Evolutionary conservation across 2,113 vertebrate genomes (phyloP), one percentile per base, ranked within the genome.

Genomic region (Pungitius pungitius): DNA sequence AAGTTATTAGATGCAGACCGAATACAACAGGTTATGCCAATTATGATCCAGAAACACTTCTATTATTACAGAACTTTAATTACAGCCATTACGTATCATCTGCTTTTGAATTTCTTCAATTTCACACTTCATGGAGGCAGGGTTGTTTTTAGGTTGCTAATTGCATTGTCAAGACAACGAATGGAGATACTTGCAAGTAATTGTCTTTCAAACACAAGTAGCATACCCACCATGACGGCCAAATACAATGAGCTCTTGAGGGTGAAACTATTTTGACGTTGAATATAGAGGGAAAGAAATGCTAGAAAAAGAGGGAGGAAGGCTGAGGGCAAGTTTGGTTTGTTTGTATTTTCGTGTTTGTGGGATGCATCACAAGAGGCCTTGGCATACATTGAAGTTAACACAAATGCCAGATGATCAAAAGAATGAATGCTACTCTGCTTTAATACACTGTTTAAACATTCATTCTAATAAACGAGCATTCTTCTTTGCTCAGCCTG

Each of bases 321-420:
- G 39, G 27, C 54, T 68, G 68, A 15, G 39, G 45, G 52, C 13
- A 3, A 26, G n/a, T 62, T 58, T 60, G 52, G 22, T 77, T 73
- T 78, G 47, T 81, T 20, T 72, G 14, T 78, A 27, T 80, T 77
- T 83, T 79, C 47, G 58, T 78, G 69, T 78, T 70, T 69, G 72
- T 66, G 58, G 42, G 67, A 65, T 58, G 63, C 77, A 73, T 88
- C 74, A 57, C 78, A 82, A 75, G 52, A 86, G 87, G 75, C 90
- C 89, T 91, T 90, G 90, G 80, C 90, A 84, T 88, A 88, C 76
- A 89, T 87, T 67, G 55, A 81, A 83, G 68, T 74, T 73, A 77
- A 87, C 77, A 78, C 62, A 55, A 81, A 82, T 70, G 69, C 69
- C 40, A 55, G 72, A 87, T 87, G 87, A 91, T 91, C 89, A 91